Evolutionary conservation across 64 coral and sea anemone genomes (phyloP).

Genomic region (Stichodactyla mertensii): DNA sequence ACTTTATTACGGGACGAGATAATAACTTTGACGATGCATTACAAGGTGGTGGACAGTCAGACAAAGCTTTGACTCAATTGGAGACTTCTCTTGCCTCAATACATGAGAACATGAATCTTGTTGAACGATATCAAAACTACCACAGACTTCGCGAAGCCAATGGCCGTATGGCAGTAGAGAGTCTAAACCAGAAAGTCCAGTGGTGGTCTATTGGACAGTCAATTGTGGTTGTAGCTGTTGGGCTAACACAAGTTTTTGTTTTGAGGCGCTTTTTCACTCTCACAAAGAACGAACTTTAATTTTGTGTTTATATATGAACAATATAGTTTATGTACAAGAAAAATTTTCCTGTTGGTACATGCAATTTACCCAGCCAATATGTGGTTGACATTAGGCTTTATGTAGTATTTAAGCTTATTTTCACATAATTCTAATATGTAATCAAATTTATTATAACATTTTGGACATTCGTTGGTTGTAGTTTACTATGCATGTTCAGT

Average conservation of each 20-base stretch:
- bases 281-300: constrained; percentile 63
- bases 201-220: constrained; percentile 99
- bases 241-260: constrained; percentile 68
- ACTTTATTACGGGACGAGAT: constrained; percentile 78
- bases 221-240: constrained; percentile 45
- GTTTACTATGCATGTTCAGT: too few species aligned
- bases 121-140: constrained; percentile 94
- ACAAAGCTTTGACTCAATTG: constrained; percentile 76
- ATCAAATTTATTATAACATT: too few species aligned
- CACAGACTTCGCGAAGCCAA: constrained; percentile 89
- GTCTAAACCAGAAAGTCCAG: constrained; percentile 62
- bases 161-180: constrained; percentile 74
- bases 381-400: too few species aligned
- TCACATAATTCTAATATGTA: too few species aligned
- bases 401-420: too few species aligned
- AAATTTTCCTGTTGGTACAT: too few species aligned
- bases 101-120: constrained; percentile 78
- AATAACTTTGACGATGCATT: constrained; percentile 4
- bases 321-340: too few species aligned
- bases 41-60: constrained; percentile 19
- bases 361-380: too few species aligned
- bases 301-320: neutral
- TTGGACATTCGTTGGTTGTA: too few species aligned
- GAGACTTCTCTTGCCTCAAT: constrained; percentile 72
- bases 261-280: constrained; percentile 92